These are phyloP conservation scores for Machimus atricapillus DNA, from an alignment of 2,888 invertebrate genomes.

Conservation along the genomic window DNA sequence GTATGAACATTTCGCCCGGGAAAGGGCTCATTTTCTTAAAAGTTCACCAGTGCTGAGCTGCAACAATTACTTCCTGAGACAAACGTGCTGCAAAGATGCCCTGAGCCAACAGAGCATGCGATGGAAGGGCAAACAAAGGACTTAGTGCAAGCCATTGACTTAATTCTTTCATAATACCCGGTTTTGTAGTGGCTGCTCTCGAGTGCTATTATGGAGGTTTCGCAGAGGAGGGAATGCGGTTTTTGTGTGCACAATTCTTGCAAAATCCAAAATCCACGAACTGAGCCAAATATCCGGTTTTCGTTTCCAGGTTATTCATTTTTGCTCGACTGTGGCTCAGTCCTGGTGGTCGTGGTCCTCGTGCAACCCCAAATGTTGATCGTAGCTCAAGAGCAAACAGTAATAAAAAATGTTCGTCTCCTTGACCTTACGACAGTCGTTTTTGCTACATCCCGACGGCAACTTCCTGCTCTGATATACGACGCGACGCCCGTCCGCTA, in stretches of 20 bases:
- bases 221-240: background rate
- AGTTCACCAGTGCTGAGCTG: background rate
- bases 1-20: background rate
- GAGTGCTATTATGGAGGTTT: conserved; percentile 24
- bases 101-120: conserved; percentile 22
- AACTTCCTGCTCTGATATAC: background rate
- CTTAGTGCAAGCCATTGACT: conserved; percentile 40
- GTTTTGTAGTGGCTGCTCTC: conserved; percentile 40
- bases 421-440: conserved; percentile 28
- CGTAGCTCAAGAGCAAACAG: conserved; percentile 23
- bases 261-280: background rate
- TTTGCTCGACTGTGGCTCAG: background rate
- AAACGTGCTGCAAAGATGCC: conserved; percentile 27
- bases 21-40: background rate
- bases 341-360: background rate
- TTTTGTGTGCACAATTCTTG: conserved; percentile 1
- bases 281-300: conserved; percentile 31
- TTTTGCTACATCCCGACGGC: background rate
- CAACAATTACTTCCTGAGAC: conserved; percentile 38
- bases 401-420: conserved; percentile 4
- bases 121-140: conserved; percentile 28
- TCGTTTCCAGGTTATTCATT: conserved; percentile 13
- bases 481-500: background rate
- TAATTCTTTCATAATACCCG: conserved; percentile 41
- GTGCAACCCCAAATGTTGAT: conserved; percentile 14